Base-by-base conservation (phyloP, 2,113 vertebrate genomes). In the Peromyscus polionotus region DNA sequence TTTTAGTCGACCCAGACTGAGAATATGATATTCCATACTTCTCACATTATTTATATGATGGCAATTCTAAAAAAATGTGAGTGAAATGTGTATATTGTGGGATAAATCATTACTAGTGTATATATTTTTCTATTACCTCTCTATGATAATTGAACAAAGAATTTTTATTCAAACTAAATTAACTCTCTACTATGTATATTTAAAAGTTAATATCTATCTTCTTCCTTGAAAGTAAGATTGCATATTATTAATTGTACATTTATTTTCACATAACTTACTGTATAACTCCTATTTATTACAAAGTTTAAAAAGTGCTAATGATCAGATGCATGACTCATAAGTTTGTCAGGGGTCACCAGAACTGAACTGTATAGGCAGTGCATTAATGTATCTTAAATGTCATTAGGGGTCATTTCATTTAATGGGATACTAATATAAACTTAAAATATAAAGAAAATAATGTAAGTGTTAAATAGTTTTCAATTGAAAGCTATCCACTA, bases 161-260 rank as follows among this genome's bases (percentile, higher is more conserved):
- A 67, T 86, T 79, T 95, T 92, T 93, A 76, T 33, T 93, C 14
- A 86, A 70, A 36, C 5, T 28, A 93, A 86, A 22, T 70, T 33
- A 6, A 70, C 45, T 81, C 19, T 88, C 28, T 88, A 20, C 6
- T 51, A 51, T 2, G 4, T 88, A 90, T 75, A 51, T 36, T 28
- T 68, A 48, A 75, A 63, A 36, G 13, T 8, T 26, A 88, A 70
- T 51, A 1, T 68, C 42, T 94, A 75, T 20, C 5, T 28, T 22
- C 7, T 72, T 10, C 91, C 59, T 77, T 80, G 8, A 90, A 31
- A 20, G 5, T 88, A 65, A 65, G 31, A 57, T 20, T 92, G 33
- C 24, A 14, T 72, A 67, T 94, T 83, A 73, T 4, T 33, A 70
- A 93, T 85, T 70, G 45, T 22, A 36, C 5, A 19, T 45, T 45